Evolutionary conservation across 2,113 vertebrate genomes (phyloP).

Genomic region (Dolichallabes microphthalmus): DNA sequence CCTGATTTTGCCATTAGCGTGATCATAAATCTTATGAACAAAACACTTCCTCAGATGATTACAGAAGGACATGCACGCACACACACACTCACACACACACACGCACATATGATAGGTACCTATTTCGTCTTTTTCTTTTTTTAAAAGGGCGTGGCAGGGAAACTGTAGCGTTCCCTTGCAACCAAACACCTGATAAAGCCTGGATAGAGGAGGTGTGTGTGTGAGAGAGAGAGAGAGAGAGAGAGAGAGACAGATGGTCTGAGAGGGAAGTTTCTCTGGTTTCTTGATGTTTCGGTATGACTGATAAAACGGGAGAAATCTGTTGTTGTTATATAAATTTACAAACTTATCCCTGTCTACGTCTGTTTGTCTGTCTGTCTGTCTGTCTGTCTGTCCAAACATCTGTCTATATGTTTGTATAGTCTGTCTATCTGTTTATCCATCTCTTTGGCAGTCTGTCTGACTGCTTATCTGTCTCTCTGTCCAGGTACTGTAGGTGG

Average conservation of each 20-base stretch:
- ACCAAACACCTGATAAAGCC: slow-evolving; percentile 61
- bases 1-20: slow-evolving; percentile 3
- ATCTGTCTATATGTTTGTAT: not conserved
- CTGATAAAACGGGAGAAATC: not conserved
- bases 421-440: not conserved
- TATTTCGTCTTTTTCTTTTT: slow-evolving; percentile 53
- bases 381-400: not conserved
- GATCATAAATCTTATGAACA: slow-evolving; percentile 15
- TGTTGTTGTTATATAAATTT: not conserved
- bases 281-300: not conserved
- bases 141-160: slow-evolving; percentile 61
- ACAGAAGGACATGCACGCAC: not conserved
- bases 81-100: slow-evolving; percentile 34
- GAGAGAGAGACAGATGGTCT: slow-evolving; percentile 37
- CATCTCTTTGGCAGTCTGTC: not conserved
- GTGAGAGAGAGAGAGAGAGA: slow-evolving; percentile 43
- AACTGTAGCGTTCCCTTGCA: slow-evolving; percentile 64
- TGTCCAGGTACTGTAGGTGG: not conserved
- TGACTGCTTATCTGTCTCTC: not conserved
- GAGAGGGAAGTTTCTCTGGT: not conserved
- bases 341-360: not conserved
- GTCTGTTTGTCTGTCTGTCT: not conserved
- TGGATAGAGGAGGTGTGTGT: slow-evolving; percentile 11
- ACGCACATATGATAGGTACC: slow-evolving; percentile 52
- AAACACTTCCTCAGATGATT: not conserved